Percentiles rank a stretch among this genome's conserved stretches.
Evolutionary conservation across 2,888 invertebrate species (phyloP).

Genomic region (Meta bourneti): DNA sequence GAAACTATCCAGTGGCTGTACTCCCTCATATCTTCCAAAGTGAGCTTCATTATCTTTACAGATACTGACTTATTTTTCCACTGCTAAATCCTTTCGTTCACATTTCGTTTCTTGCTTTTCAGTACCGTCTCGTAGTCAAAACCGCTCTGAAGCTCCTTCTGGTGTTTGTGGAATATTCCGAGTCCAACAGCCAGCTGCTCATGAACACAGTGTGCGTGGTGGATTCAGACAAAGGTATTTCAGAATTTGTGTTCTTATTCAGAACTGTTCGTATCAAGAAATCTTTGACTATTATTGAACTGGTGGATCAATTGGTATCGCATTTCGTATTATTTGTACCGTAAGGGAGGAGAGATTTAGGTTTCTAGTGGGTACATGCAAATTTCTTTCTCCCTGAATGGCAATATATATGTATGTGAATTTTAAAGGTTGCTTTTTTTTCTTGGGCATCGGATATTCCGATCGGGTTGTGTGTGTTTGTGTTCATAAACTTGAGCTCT

Average conservation of each 20-base stretch:
- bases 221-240: constrained; percentile 86
- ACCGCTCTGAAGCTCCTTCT: constrained; percentile 97
- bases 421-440: no score
- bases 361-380: no score
- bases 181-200: constrained; percentile 94
- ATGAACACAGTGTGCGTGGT: constrained; percentile 93
- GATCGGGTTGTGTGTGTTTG: no score
- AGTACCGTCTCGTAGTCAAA: constrained; percentile 97
- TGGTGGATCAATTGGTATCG: neutral
- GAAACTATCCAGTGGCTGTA: constrained; percentile 99
- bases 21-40: constrained; percentile 84
- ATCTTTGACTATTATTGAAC: neutral
- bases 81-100: neutral
- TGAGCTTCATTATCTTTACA: constrained; percentile 42
- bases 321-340: no score
- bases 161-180: constrained; percentile 99
- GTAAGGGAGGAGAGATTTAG: no score
- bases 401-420: no score
- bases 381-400: no score
- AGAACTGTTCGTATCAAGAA: neutral
- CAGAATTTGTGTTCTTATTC: no score
- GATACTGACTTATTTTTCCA: neutral
- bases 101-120: constrained; percentile 55
- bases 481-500: no score
- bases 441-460: no score